Evolutionary conservation across 2,113 vertebrate species (phyloP).

Genomic region (Notarius quadriscutis): DNA sequence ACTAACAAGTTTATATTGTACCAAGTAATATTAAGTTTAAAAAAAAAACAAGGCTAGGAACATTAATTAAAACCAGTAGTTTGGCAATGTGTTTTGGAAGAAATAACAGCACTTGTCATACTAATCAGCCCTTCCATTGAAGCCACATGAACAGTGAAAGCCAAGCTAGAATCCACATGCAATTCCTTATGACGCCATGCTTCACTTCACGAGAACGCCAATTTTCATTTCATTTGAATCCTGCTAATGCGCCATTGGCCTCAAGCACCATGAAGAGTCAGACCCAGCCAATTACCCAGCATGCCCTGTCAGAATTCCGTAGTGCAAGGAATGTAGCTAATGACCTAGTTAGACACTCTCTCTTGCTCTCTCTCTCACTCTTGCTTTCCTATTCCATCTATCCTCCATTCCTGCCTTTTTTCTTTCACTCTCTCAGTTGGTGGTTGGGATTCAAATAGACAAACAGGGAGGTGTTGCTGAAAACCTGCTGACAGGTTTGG

Average conservation of each 20-base stretch:
- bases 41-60: neutral
- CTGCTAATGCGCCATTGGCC: constrained; percentile 21
- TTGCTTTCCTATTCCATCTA: neutral
- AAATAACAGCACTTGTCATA: neutral
- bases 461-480: constrained; percentile 4
- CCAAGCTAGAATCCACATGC: neutral
- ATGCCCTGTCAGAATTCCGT: constrained; percentile 32
- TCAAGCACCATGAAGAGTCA: constrained; percentile 14
- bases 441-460: constrained; percentile 5
- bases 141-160: neutral
- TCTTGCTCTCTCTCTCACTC: neutral
- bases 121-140: neutral
- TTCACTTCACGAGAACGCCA: neutral
- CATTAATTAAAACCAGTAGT: neutral
- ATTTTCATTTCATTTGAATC: constrained; percentile 30
- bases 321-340: constrained; percentile 2
- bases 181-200: neutral
- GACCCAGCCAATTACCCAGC: constrained; percentile 43
- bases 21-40: neutral
- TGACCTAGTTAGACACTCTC: constrained; percentile 34
- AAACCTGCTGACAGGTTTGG: constrained; percentile 27
- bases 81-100: neutral
- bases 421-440: neutral
- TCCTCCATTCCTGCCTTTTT: neutral
- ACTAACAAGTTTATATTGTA: neutral